Evolutionary conservation across 2,797 vertebrate genomes (phyloP).

Genomic region (Sebastes miniatus): DNA sequence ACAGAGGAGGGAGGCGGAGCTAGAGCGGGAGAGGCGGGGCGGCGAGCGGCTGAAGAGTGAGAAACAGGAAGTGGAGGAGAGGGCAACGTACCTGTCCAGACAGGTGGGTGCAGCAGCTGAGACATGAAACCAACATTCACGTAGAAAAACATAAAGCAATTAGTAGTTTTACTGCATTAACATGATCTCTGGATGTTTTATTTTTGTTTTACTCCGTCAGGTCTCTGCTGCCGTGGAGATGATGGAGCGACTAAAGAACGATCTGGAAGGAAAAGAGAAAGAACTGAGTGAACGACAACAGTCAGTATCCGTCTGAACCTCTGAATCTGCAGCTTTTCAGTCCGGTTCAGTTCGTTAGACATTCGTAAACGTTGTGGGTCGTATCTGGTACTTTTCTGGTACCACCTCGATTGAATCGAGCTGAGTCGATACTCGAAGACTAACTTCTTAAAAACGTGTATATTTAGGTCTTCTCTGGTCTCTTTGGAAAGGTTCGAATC

Average conservation of each 20-base stretch:
- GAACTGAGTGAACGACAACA: conserved; percentile 60
- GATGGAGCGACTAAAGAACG: conserved; percentile 53
- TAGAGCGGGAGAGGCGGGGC: conserved; percentile 42
- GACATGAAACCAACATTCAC: not conserved
- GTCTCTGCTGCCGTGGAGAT: conserved; percentile 61
- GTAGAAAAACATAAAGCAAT: not conserved
- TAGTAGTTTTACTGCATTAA: not conserved
- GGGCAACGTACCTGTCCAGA: conserved; percentile 51
- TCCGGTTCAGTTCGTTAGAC: too few relatives aligned
- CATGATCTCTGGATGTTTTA: not conserved
- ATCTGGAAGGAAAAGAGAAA: conserved; percentile 58
- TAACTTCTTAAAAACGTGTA: too few relatives aligned
- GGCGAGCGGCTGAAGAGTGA: conserved; percentile 47
- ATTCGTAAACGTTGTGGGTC: too few relatives aligned
- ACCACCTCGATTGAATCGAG: too few relatives aligned
- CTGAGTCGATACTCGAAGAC: too few relatives aligned
- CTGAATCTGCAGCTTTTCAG: too few relatives aligned
- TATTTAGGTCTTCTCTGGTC: too few relatives aligned
- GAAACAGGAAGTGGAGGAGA: conserved; percentile 66
- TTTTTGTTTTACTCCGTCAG: not conserved
- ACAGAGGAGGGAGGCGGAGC: conserved; percentile 80
- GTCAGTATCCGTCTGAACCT: conserved; percentile 36
- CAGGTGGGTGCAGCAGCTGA: conserved; percentile 42
- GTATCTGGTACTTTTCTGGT: too few relatives aligned
- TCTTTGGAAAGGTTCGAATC: too few relatives aligned